Base-by-base conservation (phyloP, 1,140 invertebrate species). In the Camponotus pennsylvanicus region DNA sequence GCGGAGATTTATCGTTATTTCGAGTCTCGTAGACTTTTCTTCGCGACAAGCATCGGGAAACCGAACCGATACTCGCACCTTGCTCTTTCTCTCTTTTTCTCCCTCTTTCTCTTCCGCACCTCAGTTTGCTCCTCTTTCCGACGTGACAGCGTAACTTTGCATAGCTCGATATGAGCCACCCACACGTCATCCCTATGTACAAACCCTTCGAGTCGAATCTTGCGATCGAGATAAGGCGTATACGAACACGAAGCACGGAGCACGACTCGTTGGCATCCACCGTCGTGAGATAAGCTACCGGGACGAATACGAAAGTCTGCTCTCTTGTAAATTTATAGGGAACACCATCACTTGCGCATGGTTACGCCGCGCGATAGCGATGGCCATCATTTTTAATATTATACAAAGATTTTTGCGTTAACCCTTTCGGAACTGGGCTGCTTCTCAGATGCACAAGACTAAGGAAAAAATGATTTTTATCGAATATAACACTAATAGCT, bases 121-220 rank as follows among this genome's bases (percentile, higher is more conserved):
- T 64, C 42, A 40, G 57, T 57, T 57, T 40, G 34, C 45, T 64
- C 55, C 59, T 77, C 55, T 69, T 57, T 64, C 45, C 73, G 78
- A 90, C 88, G 88, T 87, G 86, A 90, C 86, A 64, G 79, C 64
- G 86, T 85, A 90, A 90, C 88, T 90, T 90, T 88, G 86, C 89
- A 90, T 88, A 90, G 86, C 86, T 70, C 89, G 88, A 90, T 90
- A 90, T 82, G 89, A 90, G 78, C 76, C 78, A 85, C 69, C 75
- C 59, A 82, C 89, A 71, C 73, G 89, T 90, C 86, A 90, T 90
- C 61, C 88, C 82, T 86, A 90, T 90, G 82, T 90, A 90, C 89
- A 84, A 90, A 90, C 77, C 83, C 61, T 88, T 84, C 77, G 77
- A 90, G 83, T 86, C 83, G 89, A 88, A 90, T 90, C 89, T 90